Percentiles rank a stretch among this genome's conserved stretches.
Evolutionary conservation across 2,797 vertebrate species (phyloP).

Genomic region (Florisuga fusca): DNA sequence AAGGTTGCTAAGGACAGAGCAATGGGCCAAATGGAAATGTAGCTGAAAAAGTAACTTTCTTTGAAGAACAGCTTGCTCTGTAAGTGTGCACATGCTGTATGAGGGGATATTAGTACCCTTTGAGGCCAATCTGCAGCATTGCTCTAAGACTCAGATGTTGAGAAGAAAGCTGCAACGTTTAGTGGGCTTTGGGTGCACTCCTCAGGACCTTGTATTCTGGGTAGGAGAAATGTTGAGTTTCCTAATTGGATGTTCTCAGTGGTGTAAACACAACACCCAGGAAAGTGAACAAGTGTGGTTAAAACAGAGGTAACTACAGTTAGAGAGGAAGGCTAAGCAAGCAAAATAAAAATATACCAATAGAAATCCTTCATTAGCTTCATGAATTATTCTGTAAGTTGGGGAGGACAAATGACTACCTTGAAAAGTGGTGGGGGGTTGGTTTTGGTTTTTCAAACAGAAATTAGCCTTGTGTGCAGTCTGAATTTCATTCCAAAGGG

Average conservation of each 20-base stretch:
- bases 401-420: background rate
- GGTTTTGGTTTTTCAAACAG: background rate
- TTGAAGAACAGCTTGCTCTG: background rate
- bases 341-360: background rate
- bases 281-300: background rate
- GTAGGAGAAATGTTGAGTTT: background rate
- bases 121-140: background rate
- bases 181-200: background rate
- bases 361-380: background rate
- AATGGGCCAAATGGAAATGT: background rate
- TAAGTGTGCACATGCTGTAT: background rate
- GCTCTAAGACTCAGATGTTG: background rate
- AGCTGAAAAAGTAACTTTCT: background rate
- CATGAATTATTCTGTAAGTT: background rate
- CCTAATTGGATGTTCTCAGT: fast-evolving
- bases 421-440: background rate
- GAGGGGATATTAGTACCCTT: too few species aligned
- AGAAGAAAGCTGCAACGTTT: background rate
- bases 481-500: background rate
- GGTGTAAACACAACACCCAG: background rate
- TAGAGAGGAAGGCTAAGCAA: background rate
- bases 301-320: background rate
- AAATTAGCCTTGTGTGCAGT: background rate
- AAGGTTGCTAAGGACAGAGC: background rate
- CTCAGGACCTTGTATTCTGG: background rate